Percentiles rank a stretch among this genome's conserved stretches.
Conservation (phyloP, 1,140 invertebrate species). For the Cotesia glomerata region DNA sequence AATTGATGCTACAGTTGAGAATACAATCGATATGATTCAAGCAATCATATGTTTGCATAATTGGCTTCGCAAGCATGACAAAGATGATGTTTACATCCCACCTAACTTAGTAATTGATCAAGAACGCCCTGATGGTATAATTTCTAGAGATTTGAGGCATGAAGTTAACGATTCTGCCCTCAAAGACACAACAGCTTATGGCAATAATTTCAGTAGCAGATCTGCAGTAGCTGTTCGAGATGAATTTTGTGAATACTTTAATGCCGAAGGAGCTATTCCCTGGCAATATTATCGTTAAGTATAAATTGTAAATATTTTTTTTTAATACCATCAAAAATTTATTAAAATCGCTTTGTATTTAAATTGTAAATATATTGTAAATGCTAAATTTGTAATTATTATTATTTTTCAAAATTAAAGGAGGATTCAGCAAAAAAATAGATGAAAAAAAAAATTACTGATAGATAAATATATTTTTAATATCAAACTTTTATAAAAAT, state of each 20-base stretch:
- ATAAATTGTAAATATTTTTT: too few species aligned
- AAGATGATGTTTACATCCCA: too few species aligned
- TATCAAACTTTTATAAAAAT: too few species aligned
- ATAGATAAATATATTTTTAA: too few species aligned
- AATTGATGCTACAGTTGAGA: too few species aligned
- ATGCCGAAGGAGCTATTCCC: background rate
- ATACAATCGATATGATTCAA: too few species aligned
- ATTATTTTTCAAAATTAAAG: background rate
- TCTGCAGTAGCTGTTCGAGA: background rate
- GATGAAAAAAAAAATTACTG: too few species aligned
- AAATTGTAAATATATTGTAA: background rate
- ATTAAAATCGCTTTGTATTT: background rate
- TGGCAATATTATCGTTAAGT: constrained; percentile 1
- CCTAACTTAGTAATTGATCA: too few species aligned
- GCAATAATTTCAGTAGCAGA: background rate
- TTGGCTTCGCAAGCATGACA: too few species aligned
- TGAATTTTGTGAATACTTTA: constrained; percentile 4
- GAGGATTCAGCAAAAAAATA: background rate
- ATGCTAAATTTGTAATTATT: background rate
- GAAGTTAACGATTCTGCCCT: background rate
- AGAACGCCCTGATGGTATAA: background rate
- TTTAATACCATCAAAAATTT: background rate
- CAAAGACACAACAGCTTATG: background rate
- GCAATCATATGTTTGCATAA: too few species aligned
- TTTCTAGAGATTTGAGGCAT: background rate